Percentiles rank a stretch among this genome's conserved stretches.
Conservation (phyloP, 1,140 invertebrate genomes). For the Branchinecta lynchi region DNA sequence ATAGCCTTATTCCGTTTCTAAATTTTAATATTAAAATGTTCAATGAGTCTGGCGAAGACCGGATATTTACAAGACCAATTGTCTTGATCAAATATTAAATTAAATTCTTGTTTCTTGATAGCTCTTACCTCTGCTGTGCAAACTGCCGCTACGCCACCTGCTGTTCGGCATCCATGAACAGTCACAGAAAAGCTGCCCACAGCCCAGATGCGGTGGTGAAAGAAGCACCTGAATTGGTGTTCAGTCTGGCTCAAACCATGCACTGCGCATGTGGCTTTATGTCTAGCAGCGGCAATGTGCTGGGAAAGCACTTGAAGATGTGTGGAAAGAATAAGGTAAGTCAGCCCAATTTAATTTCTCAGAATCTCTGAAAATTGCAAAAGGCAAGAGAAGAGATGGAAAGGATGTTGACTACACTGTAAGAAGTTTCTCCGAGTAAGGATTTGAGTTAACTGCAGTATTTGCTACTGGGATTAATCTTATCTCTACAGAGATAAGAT, state of each 20-base stretch:
- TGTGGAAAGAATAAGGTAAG: slow-evolving; percentile 10
- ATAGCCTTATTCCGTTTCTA: too few species aligned
- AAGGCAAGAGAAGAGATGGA: too few species aligned
- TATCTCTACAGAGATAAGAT: too few species aligned
- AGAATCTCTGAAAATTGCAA: too few species aligned
- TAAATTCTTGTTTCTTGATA: slow-evolving; percentile 33
- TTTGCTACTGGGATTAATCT: too few species aligned
- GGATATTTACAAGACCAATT: too few species aligned
- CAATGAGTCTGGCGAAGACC: too few species aligned
- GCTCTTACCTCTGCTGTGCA: slow-evolving; percentile 49
- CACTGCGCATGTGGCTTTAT: slow-evolving; percentile 56
- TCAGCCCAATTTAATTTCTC: neutral
- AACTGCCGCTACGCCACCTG: slow-evolving; percentile 58
- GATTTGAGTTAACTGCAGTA: too few species aligned
- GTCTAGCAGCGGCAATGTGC: slow-evolving; percentile 42
- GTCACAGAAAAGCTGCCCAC: slow-evolving; percentile 39
- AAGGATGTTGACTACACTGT: too few species aligned
- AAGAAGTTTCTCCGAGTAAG: too few species aligned
- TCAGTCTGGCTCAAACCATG: slow-evolving; percentile 35
- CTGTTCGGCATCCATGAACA: slow-evolving; percentile 53
- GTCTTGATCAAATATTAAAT: too few species aligned
- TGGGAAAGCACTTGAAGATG: slow-evolving; percentile 14
- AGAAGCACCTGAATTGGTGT: slow-evolving; percentile 19
- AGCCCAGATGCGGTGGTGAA: slow-evolving; percentile 13
- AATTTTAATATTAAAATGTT: too few species aligned